Percentiles rank a stretch among this genome's conserved stretches.
Evolutionary conservation across 2,888 invertebrate species (phyloP).

Genomic region (Drosophila testacea): DNA sequence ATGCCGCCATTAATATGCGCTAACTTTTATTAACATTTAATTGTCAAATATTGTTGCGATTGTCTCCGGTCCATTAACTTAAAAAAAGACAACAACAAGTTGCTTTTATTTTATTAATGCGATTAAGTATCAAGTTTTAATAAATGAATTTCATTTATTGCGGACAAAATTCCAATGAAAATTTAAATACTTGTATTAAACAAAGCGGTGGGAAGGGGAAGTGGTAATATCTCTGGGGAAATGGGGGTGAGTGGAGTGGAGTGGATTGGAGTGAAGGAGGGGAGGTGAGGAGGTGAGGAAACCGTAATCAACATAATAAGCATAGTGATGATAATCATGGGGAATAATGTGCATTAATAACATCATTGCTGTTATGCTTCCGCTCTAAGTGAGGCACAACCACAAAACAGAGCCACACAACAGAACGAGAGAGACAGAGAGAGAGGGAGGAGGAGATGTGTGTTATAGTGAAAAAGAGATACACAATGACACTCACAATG

Average conservation of each 20-base stretch:
- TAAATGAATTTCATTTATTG: conserved; percentile 21
- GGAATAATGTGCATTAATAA: conserved; percentile 60
- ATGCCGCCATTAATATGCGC: conserved; percentile 15
- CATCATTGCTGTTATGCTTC: conserved; percentile 42
- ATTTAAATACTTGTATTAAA: conserved; percentile 7
- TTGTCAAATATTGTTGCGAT: conserved; percentile 19
- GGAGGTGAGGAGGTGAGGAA: not conserved
- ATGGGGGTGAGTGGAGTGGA: no score
- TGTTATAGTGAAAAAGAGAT: not conserved
- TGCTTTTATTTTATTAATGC: not conserved
- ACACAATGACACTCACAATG: conserved; percentile 11
- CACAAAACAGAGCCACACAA: conserved; percentile 10
- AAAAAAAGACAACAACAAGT: no score
- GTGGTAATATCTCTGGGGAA: no score
- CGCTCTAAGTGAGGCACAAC: conserved; percentile 32
- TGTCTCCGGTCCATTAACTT: not conserved
- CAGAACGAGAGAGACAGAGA: not conserved
- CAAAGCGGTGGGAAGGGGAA: not conserved
- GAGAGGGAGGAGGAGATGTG: not conserved
- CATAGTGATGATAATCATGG: conserved; percentile 51
- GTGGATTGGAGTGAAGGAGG: not conserved
- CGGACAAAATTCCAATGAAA: conserved; percentile 24
- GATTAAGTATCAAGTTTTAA: conserved; percentile 17
- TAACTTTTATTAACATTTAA: conserved; percentile 36
- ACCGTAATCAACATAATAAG: conserved; percentile 50